Evolutionary conservation across 2,888 invertebrate genomes (phyloP).

Genomic region (Papilio protenor): DNA sequence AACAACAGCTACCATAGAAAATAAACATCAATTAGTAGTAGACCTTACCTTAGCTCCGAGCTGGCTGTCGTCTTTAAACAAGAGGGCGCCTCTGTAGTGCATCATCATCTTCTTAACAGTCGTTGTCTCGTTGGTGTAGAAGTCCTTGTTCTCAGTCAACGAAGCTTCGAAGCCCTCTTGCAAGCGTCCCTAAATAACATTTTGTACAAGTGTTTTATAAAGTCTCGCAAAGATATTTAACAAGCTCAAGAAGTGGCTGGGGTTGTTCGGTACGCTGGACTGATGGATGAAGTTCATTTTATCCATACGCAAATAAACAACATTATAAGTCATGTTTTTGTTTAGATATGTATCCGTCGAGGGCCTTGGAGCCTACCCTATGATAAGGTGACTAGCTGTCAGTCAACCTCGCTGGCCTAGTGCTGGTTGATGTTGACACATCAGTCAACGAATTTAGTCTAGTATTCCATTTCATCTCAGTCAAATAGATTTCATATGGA

Average conservation of each 20-base stretch:
- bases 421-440: too few relatives aligned
- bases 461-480: too few relatives aligned
- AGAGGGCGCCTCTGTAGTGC: conserved; percentile 56
- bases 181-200: conserved; percentile 62
- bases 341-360: too few relatives aligned
- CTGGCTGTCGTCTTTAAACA: conserved; percentile 55
- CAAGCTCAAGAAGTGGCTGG: neutral
- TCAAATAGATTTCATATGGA: too few relatives aligned
- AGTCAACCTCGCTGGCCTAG: too few relatives aligned
- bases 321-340: too few relatives aligned
- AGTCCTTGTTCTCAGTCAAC: conserved; percentile 59
- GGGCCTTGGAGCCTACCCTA: too few relatives aligned
- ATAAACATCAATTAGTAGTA: neutral
- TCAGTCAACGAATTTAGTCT: too few relatives aligned
- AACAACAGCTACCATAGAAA: neutral
- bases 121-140: conserved; percentile 54
- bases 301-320: too few relatives aligned
- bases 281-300: neutral
- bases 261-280: neutral
- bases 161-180: conserved; percentile 60
- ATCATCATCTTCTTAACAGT: conserved; percentile 63
- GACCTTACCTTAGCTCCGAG: conserved; percentile 59
- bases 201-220: neutral
- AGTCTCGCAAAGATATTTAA: neutral
- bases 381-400: too few relatives aligned